Percentiles rank a stretch among this genome's conserved stretches.
Conservation (phyloP, 2,113 vertebrate species). For the Tylochromis polylepis region DNA sequence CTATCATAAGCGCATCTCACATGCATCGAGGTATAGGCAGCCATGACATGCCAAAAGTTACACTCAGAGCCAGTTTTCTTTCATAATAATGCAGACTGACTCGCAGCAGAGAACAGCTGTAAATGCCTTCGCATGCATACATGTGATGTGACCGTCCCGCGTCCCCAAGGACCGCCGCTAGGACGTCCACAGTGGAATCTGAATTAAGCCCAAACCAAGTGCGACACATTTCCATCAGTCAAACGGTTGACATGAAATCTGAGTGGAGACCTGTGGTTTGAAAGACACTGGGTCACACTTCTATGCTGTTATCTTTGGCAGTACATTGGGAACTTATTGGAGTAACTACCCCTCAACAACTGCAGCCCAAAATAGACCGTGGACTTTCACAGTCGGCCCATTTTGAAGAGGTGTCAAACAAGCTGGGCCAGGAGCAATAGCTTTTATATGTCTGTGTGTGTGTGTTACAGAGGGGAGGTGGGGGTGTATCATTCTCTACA, state of each 20-base stretch:
- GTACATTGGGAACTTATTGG: conserved; percentile 60
- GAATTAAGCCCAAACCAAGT: not conserved
- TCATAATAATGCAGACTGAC: not conserved
- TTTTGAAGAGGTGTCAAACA: conserved; percentile 65
- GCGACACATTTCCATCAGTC: conserved; percentile 8
- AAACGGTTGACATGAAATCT: conserved; percentile 15
- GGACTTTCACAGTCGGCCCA: conserved; percentile 45
- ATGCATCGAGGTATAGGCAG: not conserved
- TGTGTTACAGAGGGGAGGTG: not conserved
- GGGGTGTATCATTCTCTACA: conserved; percentile 35
- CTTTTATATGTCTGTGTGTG: not conserved
- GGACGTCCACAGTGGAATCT: not conserved
- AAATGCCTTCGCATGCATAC: not conserved
- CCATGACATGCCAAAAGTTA: not conserved
- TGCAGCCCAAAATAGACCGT: conserved; percentile 57
- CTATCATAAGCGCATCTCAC: not conserved
- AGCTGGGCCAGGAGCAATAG: conserved; percentile 27
- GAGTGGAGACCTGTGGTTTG: conserved; percentile 21
- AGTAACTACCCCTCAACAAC: conserved; percentile 62
- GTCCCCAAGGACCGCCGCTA: not conserved
- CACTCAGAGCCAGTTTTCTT: not conserved
- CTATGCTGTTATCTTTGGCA: conserved; percentile 60
- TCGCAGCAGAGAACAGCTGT: not conserved
- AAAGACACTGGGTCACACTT: conserved; percentile 45
- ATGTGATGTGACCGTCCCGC: not conserved